Conservation (phyloP, 2,113 vertebrate species). For the Coptodon rendalli region DNA sequence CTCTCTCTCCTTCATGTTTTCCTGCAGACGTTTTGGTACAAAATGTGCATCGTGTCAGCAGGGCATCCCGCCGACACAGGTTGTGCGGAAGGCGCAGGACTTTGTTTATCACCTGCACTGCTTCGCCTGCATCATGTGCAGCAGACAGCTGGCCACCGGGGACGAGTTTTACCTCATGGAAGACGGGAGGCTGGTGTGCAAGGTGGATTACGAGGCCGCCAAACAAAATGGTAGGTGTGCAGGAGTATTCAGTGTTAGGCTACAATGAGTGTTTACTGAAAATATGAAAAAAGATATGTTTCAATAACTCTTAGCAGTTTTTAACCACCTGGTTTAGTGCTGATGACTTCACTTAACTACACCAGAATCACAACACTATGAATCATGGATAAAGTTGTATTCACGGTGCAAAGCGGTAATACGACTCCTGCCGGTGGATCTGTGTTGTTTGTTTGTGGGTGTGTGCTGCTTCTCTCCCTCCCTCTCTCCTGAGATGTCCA, state of each 20-base stretch:
- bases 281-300: not conserved
- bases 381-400: not conserved
- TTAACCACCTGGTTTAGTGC: not conserved
- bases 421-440: slow-evolving; percentile 18
- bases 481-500: slow-evolving; percentile 67
- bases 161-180: slow-evolving; percentile 99
- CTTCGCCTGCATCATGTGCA: slow-evolving; percentile 98
- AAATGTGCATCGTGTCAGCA: slow-evolving; percentile 99
- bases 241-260: not conserved
- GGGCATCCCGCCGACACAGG: slow-evolving; percentile 97
- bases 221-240: slow-evolving; percentile 89
- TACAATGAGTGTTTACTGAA: not conserved
- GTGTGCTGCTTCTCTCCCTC: slow-evolving; percentile 28
- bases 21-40: slow-evolving; percentile 90
- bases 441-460: slow-evolving; percentile 45
- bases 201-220: slow-evolving; percentile 97
- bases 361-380: not conserved
- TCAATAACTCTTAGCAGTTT: not conserved
- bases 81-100: slow-evolving; percentile 97
- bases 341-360: not conserved
- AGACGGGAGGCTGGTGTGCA: slow-evolving; percentile 95
- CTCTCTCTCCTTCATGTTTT: not conserved
- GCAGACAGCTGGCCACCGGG: slow-evolving; percentile 92
- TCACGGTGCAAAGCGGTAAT: not conserved
- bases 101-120: slow-evolving; percentile 99